These are phyloP conservation scores for Pterocles orientalis DNA, from an alignment of 2,113 vertebrate genomes.

Conservation along the genomic window DNA sequence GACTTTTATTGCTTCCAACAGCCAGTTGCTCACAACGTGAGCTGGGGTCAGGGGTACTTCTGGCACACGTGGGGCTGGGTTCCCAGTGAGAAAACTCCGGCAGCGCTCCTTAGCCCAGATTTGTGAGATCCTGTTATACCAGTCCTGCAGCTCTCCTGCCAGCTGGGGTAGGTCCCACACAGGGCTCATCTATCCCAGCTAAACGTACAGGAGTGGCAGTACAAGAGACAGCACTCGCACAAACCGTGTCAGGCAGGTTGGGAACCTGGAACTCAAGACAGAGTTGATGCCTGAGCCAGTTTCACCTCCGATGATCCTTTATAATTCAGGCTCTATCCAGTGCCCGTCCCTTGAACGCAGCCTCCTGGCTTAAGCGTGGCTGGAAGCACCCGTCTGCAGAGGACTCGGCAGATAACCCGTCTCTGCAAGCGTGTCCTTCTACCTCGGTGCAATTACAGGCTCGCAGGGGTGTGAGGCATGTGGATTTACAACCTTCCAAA, in stretches of 20 bases:
- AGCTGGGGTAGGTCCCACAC: not conserved
- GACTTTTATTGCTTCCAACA: not conserved
- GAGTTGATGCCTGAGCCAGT: not conserved
- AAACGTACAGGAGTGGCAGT: constrained; percentile 28
- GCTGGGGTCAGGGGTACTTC: not conserved
- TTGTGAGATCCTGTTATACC: constrained; percentile 54
- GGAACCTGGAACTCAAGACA: not conserved
- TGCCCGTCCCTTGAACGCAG: not conserved
- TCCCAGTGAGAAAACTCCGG: not conserved
- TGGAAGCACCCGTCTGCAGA: not conserved
- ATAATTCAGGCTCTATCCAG: not conserved
- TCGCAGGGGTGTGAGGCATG: not conserved
- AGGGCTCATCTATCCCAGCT: not conserved
- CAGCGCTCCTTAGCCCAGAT: constrained; percentile 16
- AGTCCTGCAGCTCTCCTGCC: constrained; percentile 61
- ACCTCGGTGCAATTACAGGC: not conserved
- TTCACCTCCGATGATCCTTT: not conserved
- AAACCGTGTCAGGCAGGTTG: not conserved
- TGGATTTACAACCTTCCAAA: constrained; percentile 44
- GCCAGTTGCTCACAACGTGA: not conserved
- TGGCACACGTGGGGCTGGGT: not conserved
- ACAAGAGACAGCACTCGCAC: not conserved
- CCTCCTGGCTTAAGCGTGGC: not conserved
- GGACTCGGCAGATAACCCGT: accelerated
- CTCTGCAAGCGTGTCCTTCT: not conserved